Conservation (phyloP, 2,888 invertebrate genomes). For the Nemurella pictetii region DNA sequence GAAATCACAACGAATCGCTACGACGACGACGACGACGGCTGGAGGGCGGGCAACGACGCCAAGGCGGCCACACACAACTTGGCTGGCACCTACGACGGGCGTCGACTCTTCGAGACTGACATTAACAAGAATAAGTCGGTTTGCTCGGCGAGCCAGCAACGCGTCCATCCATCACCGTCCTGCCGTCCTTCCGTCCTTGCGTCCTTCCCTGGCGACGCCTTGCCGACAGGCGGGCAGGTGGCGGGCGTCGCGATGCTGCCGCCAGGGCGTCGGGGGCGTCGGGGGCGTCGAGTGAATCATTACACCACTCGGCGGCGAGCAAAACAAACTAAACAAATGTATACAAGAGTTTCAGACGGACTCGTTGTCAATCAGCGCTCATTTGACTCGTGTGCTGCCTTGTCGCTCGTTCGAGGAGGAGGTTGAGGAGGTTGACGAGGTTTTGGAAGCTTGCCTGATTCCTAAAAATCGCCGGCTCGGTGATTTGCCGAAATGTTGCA, state of each 20-base stretch:
- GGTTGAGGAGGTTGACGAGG: not conserved
- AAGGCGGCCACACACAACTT: conserved; percentile 23
- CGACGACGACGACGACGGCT: not conserved
- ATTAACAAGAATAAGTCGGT: conserved; percentile 32
- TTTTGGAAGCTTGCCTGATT: not conserved
- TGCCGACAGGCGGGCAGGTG: conserved; percentile 8
- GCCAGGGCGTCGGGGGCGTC: too few relatives aligned
- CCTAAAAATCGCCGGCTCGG: too few relatives aligned
- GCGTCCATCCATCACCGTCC: conserved; percentile 28
- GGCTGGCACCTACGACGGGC: not conserved
- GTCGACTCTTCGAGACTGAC: conserved; percentile 18
- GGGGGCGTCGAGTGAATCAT: conserved; percentile 6
- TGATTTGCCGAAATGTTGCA: not conserved
- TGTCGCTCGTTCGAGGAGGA: not conserved
- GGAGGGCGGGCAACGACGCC: not conserved
- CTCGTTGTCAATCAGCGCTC: not conserved
- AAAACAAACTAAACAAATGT: conserved; percentile 1
- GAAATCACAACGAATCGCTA: too few relatives aligned
- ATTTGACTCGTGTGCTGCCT: not conserved
- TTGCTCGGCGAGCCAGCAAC: conserved; percentile 2
- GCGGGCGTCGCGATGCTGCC: not conserved
- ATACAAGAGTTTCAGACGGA: not conserved
- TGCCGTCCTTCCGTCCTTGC: not conserved
- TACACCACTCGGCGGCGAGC: not conserved
- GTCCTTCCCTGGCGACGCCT: not conserved